These are phyloP conservation scores for Dipodomys merriami DNA, from an alignment of 2,113 vertebrate genomes.

Conservation along the genomic window DNA sequence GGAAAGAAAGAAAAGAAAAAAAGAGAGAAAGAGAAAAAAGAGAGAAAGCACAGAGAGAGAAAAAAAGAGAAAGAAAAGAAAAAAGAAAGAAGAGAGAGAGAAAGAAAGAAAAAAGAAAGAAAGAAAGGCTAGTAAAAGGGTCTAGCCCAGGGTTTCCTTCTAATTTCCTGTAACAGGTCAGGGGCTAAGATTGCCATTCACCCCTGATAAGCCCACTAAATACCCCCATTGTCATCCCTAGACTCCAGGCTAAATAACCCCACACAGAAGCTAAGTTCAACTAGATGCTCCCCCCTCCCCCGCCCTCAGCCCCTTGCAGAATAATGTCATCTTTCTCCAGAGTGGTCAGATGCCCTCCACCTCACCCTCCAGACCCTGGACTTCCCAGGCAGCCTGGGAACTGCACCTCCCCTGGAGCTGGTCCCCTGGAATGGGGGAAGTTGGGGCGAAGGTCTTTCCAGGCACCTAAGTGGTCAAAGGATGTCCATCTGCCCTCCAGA, in stretches of 20 bases:
- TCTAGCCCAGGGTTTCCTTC: not conserved
- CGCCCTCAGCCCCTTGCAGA: not conserved
- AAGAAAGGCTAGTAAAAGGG: not conserved
- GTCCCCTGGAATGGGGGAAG: not conserved
- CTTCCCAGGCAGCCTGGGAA: slow-evolving; percentile 8
- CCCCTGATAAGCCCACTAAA: slow-evolving; percentile 51
- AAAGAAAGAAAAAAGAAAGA: too few relatives aligned
- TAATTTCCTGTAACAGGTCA: slow-evolving; percentile 1
- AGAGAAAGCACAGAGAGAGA: too few relatives aligned
- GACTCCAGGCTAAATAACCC: not conserved
- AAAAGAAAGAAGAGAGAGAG: too few relatives aligned
- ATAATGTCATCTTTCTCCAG: slow-evolving; percentile 27
- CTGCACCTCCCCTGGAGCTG: not conserved
- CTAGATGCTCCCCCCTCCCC: not conserved
- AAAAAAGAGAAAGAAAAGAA: too few relatives aligned
- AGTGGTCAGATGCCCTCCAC: not conserved
- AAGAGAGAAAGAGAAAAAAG: too few relatives aligned
- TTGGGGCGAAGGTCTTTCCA: not conserved
- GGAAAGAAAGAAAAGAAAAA: too few relatives aligned
- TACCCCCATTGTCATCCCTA: slow-evolving; percentile 1
- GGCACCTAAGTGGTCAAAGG: not conserved
- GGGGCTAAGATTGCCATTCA: not conserved
- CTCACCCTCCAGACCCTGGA: not conserved
- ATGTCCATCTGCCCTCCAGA: not conserved
- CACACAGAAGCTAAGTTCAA: slow-evolving; percentile 32